Evolutionary conservation across 2,888 invertebrate species (phyloP).

Genomic region (Nomada ruficornis): DNA sequence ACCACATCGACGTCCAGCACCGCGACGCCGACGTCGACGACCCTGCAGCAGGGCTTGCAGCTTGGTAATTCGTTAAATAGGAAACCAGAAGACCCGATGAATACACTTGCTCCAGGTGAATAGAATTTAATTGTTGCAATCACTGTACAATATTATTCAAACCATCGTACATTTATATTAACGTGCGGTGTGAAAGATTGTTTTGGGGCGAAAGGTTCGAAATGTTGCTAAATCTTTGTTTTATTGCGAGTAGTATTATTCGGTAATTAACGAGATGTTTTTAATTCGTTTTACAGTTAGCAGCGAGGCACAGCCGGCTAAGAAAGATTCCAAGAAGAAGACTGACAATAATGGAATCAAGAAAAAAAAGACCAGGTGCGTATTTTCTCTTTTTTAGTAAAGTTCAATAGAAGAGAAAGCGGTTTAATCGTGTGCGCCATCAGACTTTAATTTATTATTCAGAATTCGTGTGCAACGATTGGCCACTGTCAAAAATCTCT

Average conservation of each 20-base stretch:
- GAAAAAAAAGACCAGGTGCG: slow-evolving; percentile 96
- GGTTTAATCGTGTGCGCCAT: too few species aligned
- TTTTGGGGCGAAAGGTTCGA: too few species aligned
- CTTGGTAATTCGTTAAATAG: slow-evolving; percentile 80
- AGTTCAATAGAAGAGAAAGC: neutral
- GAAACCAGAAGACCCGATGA: slow-evolving; percentile 80
- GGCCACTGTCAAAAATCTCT: too few species aligned
- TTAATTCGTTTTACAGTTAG: slow-evolving; percentile 74
- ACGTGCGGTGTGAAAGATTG: too few species aligned
- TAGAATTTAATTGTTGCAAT: neutral
- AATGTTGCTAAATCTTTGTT: neutral
- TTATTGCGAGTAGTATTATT: neutral
- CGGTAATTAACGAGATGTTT: neutral
- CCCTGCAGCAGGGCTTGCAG: slow-evolving; percentile 78
- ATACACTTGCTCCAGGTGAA: slow-evolving; percentile 78
- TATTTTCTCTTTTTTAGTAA: neutral
- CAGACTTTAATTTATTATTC: too few species aligned
- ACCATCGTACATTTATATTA: neutral
- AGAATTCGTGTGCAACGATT: too few species aligned
- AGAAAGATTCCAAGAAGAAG: slow-evolving; percentile 92
- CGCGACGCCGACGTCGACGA: slow-evolving; percentile 83
- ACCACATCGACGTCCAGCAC: slow-evolving; percentile 82
- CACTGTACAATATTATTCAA: neutral
- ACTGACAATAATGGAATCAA: slow-evolving; percentile 94
- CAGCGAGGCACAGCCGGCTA: slow-evolving; percentile 82